Percentiles rank a stretch among this genome's conserved stretches.
phyloP scores from a whole-genome alignment of 2,113 vertebrate genomes.

The Notarius lentiginosus region DNA sequence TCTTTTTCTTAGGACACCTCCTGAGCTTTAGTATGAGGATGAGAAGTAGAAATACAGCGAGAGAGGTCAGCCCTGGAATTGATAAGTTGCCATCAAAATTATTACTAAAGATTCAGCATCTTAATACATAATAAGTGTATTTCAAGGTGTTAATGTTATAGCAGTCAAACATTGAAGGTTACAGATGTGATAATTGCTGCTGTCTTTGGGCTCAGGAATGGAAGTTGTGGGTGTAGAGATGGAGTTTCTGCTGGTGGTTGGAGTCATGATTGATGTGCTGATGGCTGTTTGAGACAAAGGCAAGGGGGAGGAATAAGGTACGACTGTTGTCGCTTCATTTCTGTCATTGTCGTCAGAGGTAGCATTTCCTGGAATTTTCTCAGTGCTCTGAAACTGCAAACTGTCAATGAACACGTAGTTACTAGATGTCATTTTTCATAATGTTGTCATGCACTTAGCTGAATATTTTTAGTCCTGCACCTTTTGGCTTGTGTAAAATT shows the following conservation, averaged over 20 bases:
- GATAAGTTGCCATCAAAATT: neutral
- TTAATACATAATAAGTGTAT: neutral
- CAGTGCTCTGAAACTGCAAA: conserved; percentile 1
- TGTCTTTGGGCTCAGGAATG: neutral
- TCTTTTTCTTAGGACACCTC: conserved; percentile 5
- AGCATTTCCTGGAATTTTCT: neutral
- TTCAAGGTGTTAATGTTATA: neutral
- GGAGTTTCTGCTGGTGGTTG: neutral
- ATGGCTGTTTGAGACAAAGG: neutral
- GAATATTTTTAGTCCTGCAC: neutral
- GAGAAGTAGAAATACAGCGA: neutral
- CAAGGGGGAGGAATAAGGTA: neutral
- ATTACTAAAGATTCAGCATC: neutral
- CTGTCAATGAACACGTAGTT: neutral
- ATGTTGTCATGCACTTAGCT: neutral
- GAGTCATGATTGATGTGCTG: neutral
- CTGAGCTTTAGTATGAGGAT: conserved; percentile 21
- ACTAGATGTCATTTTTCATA: neutral
- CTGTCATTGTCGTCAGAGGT: conserved; percentile 28
- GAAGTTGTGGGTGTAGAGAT: neutral
- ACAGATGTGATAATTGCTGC: neutral
- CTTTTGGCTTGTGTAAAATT: neutral
- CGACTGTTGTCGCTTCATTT: neutral
- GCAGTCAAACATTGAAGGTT: neutral
- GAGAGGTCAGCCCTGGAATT: conserved; percentile 5